A percentile compares a stretch with the other conserved stretches of the same genome.
phyloP scores from a whole-genome alignment of 2,113 vertebrate genomes.

The Charadrius vociferus region DNA sequence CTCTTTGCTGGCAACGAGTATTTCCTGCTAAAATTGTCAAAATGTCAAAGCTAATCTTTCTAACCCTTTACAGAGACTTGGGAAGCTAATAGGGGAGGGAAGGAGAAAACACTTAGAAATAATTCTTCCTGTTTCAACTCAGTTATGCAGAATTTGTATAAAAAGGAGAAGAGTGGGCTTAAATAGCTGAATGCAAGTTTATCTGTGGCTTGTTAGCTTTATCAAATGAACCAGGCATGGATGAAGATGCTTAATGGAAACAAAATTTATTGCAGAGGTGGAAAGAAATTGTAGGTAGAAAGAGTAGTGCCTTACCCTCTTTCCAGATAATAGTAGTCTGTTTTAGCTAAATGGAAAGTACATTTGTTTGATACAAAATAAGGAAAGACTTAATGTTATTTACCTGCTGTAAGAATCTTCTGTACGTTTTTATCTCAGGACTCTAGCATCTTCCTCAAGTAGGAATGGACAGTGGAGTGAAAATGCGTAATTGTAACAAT shows the following conservation, averaged over 20 bases:
- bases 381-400: background rate
- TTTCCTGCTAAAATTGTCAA: background rate
- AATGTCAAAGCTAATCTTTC: background rate
- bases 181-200: background rate
- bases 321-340: background rate
- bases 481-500: rapidly evolving
- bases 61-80: background rate
- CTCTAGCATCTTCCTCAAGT: background rate
- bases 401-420: background rate
- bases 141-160: background rate
- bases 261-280: background rate
- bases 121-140: background rate
- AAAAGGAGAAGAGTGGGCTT: background rate
- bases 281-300: background rate
- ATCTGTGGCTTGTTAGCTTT: background rate
- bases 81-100: background rate
- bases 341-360: background rate
- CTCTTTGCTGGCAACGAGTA: background rate
- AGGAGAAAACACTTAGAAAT: background rate
- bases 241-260: background rate
- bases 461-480: background rate
- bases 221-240: background rate
- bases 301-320: background rate
- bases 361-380: background rate
- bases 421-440: background rate